Evolutionary conservation across 2,888 invertebrate species (phyloP), one percentile per base, ranked within the genome.

Genomic region (Chironomus riparius): DNA sequence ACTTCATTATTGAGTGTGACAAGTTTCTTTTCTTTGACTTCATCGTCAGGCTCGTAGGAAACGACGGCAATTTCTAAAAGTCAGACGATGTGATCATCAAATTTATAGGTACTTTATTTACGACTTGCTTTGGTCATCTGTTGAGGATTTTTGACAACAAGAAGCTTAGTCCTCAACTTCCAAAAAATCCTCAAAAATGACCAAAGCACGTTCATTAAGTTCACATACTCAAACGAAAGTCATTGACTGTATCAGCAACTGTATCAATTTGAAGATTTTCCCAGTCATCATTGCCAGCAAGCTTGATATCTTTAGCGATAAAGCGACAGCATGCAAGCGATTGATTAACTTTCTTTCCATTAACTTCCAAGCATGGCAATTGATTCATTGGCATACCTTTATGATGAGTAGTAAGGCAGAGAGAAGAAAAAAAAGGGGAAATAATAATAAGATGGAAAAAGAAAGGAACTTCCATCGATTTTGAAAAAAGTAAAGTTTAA

Each of bases 371-470:
- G 38, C 89, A 85, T 1, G 90, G 90, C 77, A 88, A 84, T 82
- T 88, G 88, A 22, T 89, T 89, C 83, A 88, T 89, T 38, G 90
- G 90, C 85, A 86, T 88, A n/a, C 83, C 85, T 89, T 74, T 1
- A 18, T 62, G 6, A 21, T 21, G 21, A 73, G 21, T 4, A 62
- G 22, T 3, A n/a, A 1, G 1, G 15, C 15, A 1, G 4, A 15
- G 24, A 15, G 65, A 28, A 68, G 68, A 74, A 12, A 56, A 13
- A 72, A 61, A 28, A 28, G 50, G 6, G 48, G 70, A 70, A 50
- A 56, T 21, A 38, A 38, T 7, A 38, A 38, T 38, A 38, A 38
- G 38, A 38, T 38, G 38, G 38, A 38, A 38, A 38, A 38, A 22
- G 22, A 50, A 70, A 50, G 47, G 50, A 70, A 21, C 10, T 56